Base-by-base conservation (phyloP, 2,797 vertebrate species). In the Eleutherodactylus coqui region DNA sequence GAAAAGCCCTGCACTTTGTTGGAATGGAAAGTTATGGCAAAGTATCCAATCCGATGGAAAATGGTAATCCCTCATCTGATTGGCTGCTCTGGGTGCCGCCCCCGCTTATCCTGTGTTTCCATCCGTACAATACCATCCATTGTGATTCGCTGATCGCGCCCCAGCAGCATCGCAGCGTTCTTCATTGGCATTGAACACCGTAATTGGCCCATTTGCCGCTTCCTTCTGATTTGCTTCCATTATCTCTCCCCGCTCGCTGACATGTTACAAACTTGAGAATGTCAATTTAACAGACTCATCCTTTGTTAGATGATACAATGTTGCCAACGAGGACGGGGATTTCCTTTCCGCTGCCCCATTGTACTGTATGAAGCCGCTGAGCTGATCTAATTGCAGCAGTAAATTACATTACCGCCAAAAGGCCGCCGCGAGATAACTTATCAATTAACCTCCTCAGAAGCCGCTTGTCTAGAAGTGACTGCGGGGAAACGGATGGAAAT, bases 351-450 rank as follows among this genome's bases (percentile, higher is more conserved):
- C 32, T 82, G 19, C 34, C 36, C 21, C 67, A 82, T 70, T 82
- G 67, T 82, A 70, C 45, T 47, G 29, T 29, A 16, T 51, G 32
- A 64, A 76, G 38, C 58, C 58, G 38, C 10, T 36, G 73, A 77
- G 67, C 32, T 45, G 29, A 76, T 76, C 82, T 76, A 76, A 84
- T 75, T 67, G 82, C 10, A 17, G 82, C 73, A 64, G 43, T 36
- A 76, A 84, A 84, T 84, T 64, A 64, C 73, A 84, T 84, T 77
- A 84, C 73, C 17, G 45, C 58, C 29, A 53, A 67, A 69, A 82
- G 72, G 79, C 47, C 53, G 62, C 47, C 34, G 53, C 41, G n/a
- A 64, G 16, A 32, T 43, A 58, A 84, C 51, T 43, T 64, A 84
- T 75, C 82, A 75, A 84, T 84, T 84, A 75, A 84, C 41, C 70